phyloP scores from a whole-genome alignment of 2,113 vertebrate genomes.

The Motacilla alba region DNA sequence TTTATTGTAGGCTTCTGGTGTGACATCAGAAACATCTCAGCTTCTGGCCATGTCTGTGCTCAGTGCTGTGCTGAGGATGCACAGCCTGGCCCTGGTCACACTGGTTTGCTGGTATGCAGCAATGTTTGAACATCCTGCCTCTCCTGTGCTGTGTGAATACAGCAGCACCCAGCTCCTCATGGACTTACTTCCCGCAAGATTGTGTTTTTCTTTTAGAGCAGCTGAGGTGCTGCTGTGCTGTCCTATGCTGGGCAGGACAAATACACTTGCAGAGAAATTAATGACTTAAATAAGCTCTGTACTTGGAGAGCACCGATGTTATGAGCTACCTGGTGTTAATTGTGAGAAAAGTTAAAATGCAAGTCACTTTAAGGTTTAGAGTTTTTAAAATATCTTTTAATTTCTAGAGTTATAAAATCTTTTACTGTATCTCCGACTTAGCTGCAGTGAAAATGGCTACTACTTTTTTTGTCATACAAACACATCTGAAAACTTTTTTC shows the following conservation, averaged over 20 bases:
- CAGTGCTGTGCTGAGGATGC: neutral
- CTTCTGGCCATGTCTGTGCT: neutral
- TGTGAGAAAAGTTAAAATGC: neutral
- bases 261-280: neutral
- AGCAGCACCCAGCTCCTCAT: neutral
- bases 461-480: neutral
- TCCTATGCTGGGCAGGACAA: neutral
- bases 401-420: neutral
- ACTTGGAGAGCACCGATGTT: neutral
- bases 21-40: neutral
- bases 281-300: neutral
- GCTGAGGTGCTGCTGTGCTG: neutral
- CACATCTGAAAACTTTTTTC: slow-evolving; percentile 57
- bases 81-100: neutral
- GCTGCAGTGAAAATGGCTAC: neutral
- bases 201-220: neutral
- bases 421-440: neutral
- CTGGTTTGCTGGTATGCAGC: neutral
- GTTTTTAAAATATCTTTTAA: neutral
- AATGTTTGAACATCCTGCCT: neutral
- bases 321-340: neutral
- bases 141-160: neutral
- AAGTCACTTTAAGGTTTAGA: neutral
- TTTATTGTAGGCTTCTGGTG: neutral
- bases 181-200: neutral